Base-by-base conservation (phyloP, 2,888 invertebrate genomes). In the Atherix ibis region DNA sequence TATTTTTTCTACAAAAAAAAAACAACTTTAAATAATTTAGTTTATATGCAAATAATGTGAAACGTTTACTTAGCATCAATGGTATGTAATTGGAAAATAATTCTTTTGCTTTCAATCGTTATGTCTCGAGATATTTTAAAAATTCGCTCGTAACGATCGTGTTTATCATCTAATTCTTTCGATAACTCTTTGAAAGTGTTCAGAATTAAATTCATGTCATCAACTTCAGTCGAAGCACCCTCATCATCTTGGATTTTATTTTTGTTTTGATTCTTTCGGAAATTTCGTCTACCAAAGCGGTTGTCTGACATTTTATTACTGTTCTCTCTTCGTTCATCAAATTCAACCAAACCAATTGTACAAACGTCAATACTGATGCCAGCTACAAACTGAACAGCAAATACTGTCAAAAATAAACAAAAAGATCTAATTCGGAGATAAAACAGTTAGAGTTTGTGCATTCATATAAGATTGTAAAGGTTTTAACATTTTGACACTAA, bases 91-190 rank as follows among this genome's bases (percentile, higher is more conserved):
- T 83, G 58, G 54, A 88, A 91, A 44, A 91, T 92, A 4, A 84
- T 77, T 39, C 88, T 65, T 53, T 92, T 92, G 58, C 88, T 85
- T 51, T 89, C 87, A 44, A 88, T 85, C 1, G 87, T 88, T 14
- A 88, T 71, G 51, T 88, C 89, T 17, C 88, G 66, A 40, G 80
- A 73, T 1, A 79, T 54, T 60, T 89, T 88, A 0, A 88, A 72
- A 18, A 91, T 69, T 28, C 83, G 64, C 53, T 91, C 91, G 48
- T 80, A 72, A 40, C 81, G 72, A 55, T 91, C 88, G 48, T 91
- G 82, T 43, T 80, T 78, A 1, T 66, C 66, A 46, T 83, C 85
- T 24, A 91, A 56, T 49, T 76, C 73, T 1, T 50, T 38, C 0
- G 76, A 67, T 47, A 72, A 79, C n/a, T 58, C 53, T 44, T 65